Evolutionary conservation across 1,140 invertebrate genomes (phyloP).

Genomic region (Temnothorax nylanderi): DNA sequence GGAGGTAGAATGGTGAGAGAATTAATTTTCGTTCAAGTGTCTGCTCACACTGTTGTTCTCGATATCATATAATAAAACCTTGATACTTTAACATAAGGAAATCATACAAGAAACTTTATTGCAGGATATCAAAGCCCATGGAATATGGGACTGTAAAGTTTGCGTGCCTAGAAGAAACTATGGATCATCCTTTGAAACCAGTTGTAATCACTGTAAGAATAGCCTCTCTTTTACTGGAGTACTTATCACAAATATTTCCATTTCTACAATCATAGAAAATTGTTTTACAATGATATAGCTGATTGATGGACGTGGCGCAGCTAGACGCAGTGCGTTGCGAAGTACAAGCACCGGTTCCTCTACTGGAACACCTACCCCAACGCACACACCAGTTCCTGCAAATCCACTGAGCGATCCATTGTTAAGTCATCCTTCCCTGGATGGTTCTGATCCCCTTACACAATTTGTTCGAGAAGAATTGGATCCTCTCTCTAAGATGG

Average conservation of each 20-base stretch:
- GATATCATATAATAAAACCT: constrained; percentile 11
- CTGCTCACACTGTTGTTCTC: not conserved
- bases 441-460: constrained; percentile 91
- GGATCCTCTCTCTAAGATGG: constrained; percentile 89
- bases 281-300: constrained; percentile 78
- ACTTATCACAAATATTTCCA: constrained; percentile 1
- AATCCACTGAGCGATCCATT: constrained; percentile 87
- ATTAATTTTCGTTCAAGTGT: no score
- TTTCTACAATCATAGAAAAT: not conserved
- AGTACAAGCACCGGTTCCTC: constrained; percentile 83
- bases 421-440: constrained; percentile 86
- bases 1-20: constrained; percentile 74
- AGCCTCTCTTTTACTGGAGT: not conserved
- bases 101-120: constrained; percentile 32
- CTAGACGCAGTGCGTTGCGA: constrained; percentile 83
- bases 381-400: constrained; percentile 82
- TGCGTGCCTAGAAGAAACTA: constrained; percentile 73
- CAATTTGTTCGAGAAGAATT: constrained; percentile 89
- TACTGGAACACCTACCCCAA: constrained; percentile 85
- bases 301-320: constrained; percentile 83
- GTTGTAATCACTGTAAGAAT: constrained; percentile 82
- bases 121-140: constrained; percentile 74
- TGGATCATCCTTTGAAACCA: constrained; percentile 86
- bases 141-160: constrained; percentile 68
- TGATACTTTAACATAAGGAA: not conserved